phyloP scores from a whole-genome alignment of 2,797 vertebrate genomes.

The Coregonus sp. region DNA sequence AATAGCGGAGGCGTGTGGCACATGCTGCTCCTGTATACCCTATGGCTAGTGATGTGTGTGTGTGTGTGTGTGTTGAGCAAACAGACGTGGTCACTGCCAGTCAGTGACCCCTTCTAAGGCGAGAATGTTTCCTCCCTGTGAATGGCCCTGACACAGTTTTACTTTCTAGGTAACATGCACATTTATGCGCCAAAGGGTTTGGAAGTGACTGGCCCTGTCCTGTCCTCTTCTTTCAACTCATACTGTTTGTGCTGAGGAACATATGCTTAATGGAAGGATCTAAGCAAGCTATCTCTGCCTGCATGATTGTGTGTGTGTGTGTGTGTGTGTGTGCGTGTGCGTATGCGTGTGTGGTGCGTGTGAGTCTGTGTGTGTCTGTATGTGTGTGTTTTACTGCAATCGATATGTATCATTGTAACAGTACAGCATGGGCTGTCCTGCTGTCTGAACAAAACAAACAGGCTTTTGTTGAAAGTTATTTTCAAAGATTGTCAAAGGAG shows the following conservation, averaged over 20 bases:
- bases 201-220: neutral
- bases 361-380: no score
- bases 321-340: no score
- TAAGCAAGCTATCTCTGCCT: neutral
- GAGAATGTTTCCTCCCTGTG: neutral
- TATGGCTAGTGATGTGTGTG: neutral
- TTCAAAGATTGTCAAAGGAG: no score
- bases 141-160: neutral
- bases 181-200: neutral
- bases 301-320: no score
- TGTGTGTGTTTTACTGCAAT: neutral
- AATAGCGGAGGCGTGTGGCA: neutral
- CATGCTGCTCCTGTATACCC: neutral
- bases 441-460: neutral
- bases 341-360: no score
- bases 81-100: slow-evolving; percentile 18
- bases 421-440: no score
- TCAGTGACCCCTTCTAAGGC: neutral
- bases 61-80: neutral
- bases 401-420: no score
- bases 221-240: neutral
- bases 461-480: neutral
- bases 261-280: neutral
- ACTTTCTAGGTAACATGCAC: neutral
- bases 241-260: neutral